Base-by-base conservation (phyloP, 2,113 vertebrate genomes). In the Catharus bicknelli region DNA sequence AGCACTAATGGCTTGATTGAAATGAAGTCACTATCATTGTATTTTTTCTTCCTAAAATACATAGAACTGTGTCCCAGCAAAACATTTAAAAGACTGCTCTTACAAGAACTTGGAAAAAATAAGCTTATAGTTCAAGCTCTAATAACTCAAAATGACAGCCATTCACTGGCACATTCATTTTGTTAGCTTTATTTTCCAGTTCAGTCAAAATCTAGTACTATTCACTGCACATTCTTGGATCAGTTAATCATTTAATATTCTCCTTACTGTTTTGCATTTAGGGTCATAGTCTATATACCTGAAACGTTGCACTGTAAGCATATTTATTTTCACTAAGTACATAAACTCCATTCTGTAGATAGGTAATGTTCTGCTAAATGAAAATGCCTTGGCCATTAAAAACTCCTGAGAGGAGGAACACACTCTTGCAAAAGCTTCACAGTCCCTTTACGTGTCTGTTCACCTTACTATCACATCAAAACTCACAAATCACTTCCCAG, bases 211-310 rank as follows among this genome's bases (percentile, higher is more conserved):
- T 20, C 43, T 64, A 79, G 61, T 66, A 83, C 69, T 78, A 81
- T 48, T 80, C 36, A 61, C n/a, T 45, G 50, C 18, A 83, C 21
- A 54, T 88, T 94, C 83, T 69, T 86, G 23, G 30, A 90, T 69
- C 73, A 91, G 83, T 95, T 88, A 88, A 94, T 91, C 63, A 86
- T 91, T 91, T 80, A 88, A 86, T 77, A 72, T 75, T 83, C 19
- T 16, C 11, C 48, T 50, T 83, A 66, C 51, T 70, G 26, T 34
- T 92, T 48, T 12, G 2, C 80, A 91, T 84, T 62, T 72, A 62
- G 55, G 70, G 72, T 88, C 83, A 93, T 27, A 66, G 45, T 72
- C 59, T 77, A 53, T 1, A 5, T 25, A 83, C 25, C 34, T 81
- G 43, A 88, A 81, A 94, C 25, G 1, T 4, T 77, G 59, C 51